These are phyloP conservation scores for Dynastes maya DNA, from an alignment of 2,888 invertebrate species.

Conservation along the genomic window DNA sequence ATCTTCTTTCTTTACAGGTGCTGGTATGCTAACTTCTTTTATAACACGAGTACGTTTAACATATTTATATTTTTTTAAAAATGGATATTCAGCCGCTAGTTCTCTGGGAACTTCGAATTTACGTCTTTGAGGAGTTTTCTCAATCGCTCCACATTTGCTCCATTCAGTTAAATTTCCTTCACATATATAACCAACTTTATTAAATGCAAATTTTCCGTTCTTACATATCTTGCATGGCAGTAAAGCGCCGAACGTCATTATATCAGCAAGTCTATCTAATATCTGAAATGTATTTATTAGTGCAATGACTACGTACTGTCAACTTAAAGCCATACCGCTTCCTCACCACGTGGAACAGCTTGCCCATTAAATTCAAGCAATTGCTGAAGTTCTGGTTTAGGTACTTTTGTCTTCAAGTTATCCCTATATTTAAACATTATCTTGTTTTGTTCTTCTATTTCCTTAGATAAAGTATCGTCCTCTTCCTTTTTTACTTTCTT, in stretches of 20 bases:
- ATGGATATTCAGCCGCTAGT: constrained; percentile 73
- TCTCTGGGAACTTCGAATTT: constrained; percentile 80
- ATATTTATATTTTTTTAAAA: constrained; percentile 77
- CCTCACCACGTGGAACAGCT: constrained; percentile 77
- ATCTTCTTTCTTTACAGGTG: constrained; percentile 63
- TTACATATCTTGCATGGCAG: constrained; percentile 86
- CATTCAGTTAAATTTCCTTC: constrained; percentile 84
- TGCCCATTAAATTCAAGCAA: constrained; percentile 85
- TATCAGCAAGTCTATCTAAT: constrained; percentile 85
- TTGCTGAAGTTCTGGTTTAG: constrained; percentile 75
- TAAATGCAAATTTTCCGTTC: constrained; percentile 80
- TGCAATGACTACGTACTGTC: not conserved
- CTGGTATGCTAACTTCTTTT: constrained; percentile 72
- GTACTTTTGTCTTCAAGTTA: constrained; percentile 73
- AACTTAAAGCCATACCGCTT: constrained; percentile 72
- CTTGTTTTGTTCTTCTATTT: constrained; percentile 82
- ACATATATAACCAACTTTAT: constrained; percentile 88
- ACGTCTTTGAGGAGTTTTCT: constrained; percentile 81
- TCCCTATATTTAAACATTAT: constrained; percentile 80
- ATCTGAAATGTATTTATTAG: constrained; percentile 72
- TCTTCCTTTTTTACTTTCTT: constrained; percentile 79
- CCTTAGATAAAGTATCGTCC: constrained; percentile 74
- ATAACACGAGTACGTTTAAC: constrained; percentile 76
- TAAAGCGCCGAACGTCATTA: constrained; percentile 90
- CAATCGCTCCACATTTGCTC: constrained; percentile 86